These are phyloP conservation scores for Pocillopora meandrina DNA, from an alignment of 92 coral and sea anemone species.

Conservation along the genomic window DNA sequence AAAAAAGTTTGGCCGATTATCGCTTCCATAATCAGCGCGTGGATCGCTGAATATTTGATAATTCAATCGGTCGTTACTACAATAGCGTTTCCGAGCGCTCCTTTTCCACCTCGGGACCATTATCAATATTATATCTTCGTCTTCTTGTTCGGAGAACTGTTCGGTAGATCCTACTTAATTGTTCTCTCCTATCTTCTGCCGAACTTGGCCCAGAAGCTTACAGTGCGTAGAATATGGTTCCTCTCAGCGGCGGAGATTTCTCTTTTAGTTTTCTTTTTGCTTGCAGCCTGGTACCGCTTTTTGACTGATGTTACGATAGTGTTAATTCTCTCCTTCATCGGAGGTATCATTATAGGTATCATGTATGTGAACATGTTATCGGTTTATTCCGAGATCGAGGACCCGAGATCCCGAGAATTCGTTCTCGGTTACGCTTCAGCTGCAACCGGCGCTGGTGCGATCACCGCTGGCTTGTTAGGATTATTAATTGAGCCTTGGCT, in stretches of 20 bases:
- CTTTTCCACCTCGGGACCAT: slow-evolving; percentile 90
- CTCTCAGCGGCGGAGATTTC: slow-evolving; percentile 60
- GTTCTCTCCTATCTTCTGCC: slow-evolving; percentile 68
- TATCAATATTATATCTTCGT: slow-evolving; percentile 85
- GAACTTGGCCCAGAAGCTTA: slow-evolving; percentile 50
- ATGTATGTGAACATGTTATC: slow-evolving; percentile 87
- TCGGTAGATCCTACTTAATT: slow-evolving; percentile 79
- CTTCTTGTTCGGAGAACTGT: slow-evolving; percentile 80
- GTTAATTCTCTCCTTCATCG: slow-evolving; percentile 68
- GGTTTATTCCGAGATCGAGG: slow-evolving; percentile 66
- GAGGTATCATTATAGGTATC: slow-evolving; percentile 76
- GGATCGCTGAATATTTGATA: slow-evolving; percentile 84
- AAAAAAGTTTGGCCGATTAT: slow-evolving; percentile 60
- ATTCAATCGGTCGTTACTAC: slow-evolving; percentile 85
- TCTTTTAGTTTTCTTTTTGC: slow-evolving; percentile 64
- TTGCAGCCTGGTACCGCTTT: slow-evolving; percentile 86
- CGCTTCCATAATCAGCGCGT: slow-evolving; percentile 76
- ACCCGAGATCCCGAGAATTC: slow-evolving; percentile 71
- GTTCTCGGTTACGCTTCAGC: slow-evolving; percentile 89
- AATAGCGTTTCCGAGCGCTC: slow-evolving; percentile 85
- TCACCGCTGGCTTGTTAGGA: slow-evolving; percentile 83
- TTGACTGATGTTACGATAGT: slow-evolving; percentile 63
- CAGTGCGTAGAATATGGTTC: slow-evolving; percentile 70
- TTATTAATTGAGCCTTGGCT: slow-evolving; percentile 81
- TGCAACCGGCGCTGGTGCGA: slow-evolving; percentile 87